These are phyloP conservation scores for Cichladusa arquata DNA, from an alignment of 2,113 vertebrate species.

Conservation along the genomic window DNA sequence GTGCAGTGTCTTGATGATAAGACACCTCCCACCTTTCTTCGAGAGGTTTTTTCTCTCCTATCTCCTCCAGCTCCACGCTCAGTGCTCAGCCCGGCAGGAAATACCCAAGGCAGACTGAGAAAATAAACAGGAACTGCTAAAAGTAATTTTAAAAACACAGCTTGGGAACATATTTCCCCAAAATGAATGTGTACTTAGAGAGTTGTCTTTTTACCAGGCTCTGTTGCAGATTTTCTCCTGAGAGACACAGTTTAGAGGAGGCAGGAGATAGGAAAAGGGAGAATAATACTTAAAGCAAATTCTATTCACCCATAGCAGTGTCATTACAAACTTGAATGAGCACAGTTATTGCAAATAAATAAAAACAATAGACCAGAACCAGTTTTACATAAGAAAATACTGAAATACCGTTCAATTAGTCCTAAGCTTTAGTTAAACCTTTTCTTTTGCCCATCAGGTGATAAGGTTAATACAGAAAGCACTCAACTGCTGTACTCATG, in stretches of 20 bases:
- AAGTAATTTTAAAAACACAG: slow-evolving; percentile 54
- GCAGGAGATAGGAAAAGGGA: slow-evolving; percentile 60
- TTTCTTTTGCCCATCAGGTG: slow-evolving; percentile 71
- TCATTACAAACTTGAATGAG: slow-evolving; percentile 83
- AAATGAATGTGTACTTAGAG: slow-evolving; percentile 58
- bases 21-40: background rate
- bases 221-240: slow-evolving; percentile 69
- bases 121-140: slow-evolving; percentile 72
- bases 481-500: slow-evolving; percentile 62
- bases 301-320: slow-evolving; percentile 79
- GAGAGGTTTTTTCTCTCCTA: background rate
- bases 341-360: slow-evolving; percentile 83
- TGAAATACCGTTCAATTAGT: slow-evolving; percentile 75
- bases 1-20: background rate
- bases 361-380: slow-evolving; percentile 85
- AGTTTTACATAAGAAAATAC: slow-evolving; percentile 80
- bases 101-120: slow-evolving; percentile 31
- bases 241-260: slow-evolving; percentile 72
- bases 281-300: slow-evolving; percentile 81
- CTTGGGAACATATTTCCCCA: background rate
- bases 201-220: slow-evolving; percentile 62
- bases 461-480: slow-evolving; percentile 75
- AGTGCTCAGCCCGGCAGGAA: background rate
- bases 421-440: slow-evolving; percentile 72
- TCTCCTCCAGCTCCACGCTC: background rate